Base-by-base conservation (phyloP, 2,888 invertebrate species). In the Tribolium freemani region DNA sequence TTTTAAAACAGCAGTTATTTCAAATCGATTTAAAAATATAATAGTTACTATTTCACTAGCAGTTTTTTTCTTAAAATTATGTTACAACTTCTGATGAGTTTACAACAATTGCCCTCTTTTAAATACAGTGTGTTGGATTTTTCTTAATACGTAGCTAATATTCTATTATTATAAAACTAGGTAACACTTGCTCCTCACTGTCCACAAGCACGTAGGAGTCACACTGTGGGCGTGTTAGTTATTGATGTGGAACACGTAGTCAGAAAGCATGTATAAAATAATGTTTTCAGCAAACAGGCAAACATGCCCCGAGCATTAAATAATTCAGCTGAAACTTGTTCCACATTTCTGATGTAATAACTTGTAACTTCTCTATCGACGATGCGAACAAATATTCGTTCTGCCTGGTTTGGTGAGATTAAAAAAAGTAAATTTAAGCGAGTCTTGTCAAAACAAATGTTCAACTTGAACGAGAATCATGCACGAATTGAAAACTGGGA, bases 381-480 rank as follows among this genome's bases (percentile, higher is more conserved):
- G 10, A 26, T 9, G 30, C 16, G 44, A 67, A 56, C 57, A 56
- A 67, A 67, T 48, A 67, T 31, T 63, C 63, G 50, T 56, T 67
- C 20, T 46, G 67, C 48, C 56, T 56, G 21, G 67, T 13, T 56
- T 11, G 54, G 8, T 26, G 45, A 56, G 56, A 66, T 57, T 54
- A 67, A 68, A 68, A 68, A 69, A 53, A 20, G 61, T 5, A 53
- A 60, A 69, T 58, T 57, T 68, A 56, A 68, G 58, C 58, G 70
- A 72, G 66, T 75, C 72, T 70, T 38, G 70, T 73, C 76, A 77
- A 77, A 77, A 78, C 76, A 75, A 76, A 75, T 74, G 75, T 78
- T 76, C 78, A 73, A 78, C 71, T 78, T 75, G 69, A 76, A 75
- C 71, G 75, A 76, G 75, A 77, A 75, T 72, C 76, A 64, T 78